Percentiles rank a stretch among this genome's conserved stretches.
Evolutionary conservation across 2,888 invertebrate genomes (phyloP).

Genomic region (Himalopsyche anomala): DNA sequence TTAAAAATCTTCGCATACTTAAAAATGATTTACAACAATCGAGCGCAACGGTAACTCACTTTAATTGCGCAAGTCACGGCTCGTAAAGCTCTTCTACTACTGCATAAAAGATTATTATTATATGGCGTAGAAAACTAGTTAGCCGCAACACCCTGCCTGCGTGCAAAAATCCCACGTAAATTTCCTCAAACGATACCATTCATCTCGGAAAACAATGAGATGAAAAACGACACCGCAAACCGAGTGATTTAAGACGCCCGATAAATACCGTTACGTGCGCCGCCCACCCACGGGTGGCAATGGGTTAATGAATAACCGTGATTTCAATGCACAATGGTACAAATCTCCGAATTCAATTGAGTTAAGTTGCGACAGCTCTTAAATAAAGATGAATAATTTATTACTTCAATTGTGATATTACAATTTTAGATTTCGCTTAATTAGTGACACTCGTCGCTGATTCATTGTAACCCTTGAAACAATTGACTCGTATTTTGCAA

Average conservation of each 20-base stretch:
- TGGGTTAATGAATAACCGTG: conserved; percentile 26
- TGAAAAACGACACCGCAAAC: conserved; percentile 34
- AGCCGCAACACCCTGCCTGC: background rate
- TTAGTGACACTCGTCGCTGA: too few relatives aligned
- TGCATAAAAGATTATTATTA: background rate
- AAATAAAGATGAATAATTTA: conserved; percentile 3
- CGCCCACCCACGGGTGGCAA: background rate
- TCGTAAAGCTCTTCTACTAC: background rate
- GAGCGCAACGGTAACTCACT: background rate
- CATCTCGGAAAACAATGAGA: conserved; percentile 18
- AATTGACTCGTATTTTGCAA: too few relatives aligned
- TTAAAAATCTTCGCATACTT: background rate
- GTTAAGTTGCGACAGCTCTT: too few relatives aligned
- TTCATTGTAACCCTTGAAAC: too few relatives aligned
- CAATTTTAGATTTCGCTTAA: too few relatives aligned
- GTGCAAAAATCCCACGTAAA: conserved; percentile 39
- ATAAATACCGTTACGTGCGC: background rate
- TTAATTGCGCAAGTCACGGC: conserved; percentile 23
- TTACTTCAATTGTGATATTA: too few relatives aligned
- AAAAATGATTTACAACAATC: conserved; percentile 10
- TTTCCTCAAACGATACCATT: conserved; percentile 30
- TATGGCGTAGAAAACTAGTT: conserved; percentile 35
- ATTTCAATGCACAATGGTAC: conserved; percentile 6
- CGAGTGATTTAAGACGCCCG: conserved; percentile 14
- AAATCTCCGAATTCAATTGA: background rate